A percentile compares a stretch with the other conserved stretches of the same genome.
phyloP scores from a whole-genome alignment of 2,113 vertebrate genomes.

The Seriola dumerili region DNA sequence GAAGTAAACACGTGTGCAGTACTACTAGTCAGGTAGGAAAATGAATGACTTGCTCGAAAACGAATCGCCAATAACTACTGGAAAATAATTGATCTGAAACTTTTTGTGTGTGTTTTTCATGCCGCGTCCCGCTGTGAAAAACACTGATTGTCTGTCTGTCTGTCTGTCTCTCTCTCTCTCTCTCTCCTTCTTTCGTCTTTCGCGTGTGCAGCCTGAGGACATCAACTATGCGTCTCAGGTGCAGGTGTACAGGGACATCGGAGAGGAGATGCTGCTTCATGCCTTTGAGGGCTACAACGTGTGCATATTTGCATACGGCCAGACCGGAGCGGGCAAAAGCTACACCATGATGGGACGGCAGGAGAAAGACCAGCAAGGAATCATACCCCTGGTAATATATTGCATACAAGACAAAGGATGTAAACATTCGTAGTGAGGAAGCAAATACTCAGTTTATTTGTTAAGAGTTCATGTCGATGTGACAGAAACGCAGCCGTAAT shows the following conservation, averaged over 20 bases:
- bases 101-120: neutral
- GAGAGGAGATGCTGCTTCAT: conserved; percentile 96
- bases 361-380: conserved; percentile 95
- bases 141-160: neutral
- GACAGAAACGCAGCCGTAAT: too few species aligned
- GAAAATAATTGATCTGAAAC: neutral
- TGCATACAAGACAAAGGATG: neutral
- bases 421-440: too few species aligned
- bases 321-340: conserved; percentile 96
- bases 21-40: neutral
- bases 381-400: conserved; percentile 93
- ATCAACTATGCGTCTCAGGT: conserved; percentile 94
- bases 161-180: neutral
- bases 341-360: conserved; percentile 99
- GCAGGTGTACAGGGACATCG: conserved; percentile 96
- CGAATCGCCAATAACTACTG: neutral
- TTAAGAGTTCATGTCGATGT: too few species aligned
- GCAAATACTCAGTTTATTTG: too few species aligned
- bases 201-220: conserved; percentile 90
- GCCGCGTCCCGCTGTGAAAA: neutral
- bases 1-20: neutral
- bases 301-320: conserved; percentile 97
- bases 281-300: conserved; percentile 98
- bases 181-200: neutral
- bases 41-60: neutral